Conservation (phyloP, 2,888 invertebrate genomes). For the Halictus ligatus region DNA sequence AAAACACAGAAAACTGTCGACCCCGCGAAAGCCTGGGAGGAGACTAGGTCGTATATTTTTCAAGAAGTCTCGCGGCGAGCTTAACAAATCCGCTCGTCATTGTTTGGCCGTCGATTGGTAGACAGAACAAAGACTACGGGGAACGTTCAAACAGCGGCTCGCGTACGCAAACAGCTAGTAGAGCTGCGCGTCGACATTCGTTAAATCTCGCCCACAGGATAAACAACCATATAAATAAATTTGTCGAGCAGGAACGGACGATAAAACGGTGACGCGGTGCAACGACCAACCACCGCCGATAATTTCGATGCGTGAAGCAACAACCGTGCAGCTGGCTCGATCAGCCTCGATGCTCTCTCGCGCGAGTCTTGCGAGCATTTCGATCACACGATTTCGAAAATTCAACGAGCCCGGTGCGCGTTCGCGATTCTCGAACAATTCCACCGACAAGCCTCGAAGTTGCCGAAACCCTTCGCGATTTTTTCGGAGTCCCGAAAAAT, state of each 20-base stretch:
- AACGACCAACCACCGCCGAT: slow-evolving; percentile 24
- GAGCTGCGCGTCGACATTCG: slow-evolving; percentile 30
- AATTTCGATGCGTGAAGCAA: slow-evolving; percentile 12
- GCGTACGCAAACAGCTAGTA: slow-evolving; percentile 39
- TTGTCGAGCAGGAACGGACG: slow-evolving; percentile 24
- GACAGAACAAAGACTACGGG: slow-evolving; percentile 36
- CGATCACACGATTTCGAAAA: background rate
- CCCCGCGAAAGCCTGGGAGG: background rate
- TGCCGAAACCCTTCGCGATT: background rate
- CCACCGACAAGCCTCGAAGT: background rate
- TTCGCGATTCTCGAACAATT: background rate
- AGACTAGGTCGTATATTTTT: slow-evolving; percentile 13
- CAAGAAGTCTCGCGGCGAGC: slow-evolving; percentile 1
- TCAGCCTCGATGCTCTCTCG: background rate
- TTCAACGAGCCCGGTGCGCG: background rate
- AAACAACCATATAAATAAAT: slow-evolving; percentile 51
- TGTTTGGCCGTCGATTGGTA: slow-evolving; percentile 26
- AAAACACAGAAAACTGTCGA: background rate
- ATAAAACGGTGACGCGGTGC: slow-evolving; percentile 20
- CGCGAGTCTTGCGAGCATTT: background rate
- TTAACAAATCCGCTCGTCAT: slow-evolving; percentile 36
- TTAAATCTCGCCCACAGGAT: slow-evolving; percentile 37
- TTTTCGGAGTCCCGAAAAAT: background rate
- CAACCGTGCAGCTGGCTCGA: background rate
- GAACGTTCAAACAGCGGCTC: slow-evolving; percentile 41